Base-by-base conservation (phyloP, 2,888 invertebrate species). In the Lasioglossum oenotherae region DNA sequence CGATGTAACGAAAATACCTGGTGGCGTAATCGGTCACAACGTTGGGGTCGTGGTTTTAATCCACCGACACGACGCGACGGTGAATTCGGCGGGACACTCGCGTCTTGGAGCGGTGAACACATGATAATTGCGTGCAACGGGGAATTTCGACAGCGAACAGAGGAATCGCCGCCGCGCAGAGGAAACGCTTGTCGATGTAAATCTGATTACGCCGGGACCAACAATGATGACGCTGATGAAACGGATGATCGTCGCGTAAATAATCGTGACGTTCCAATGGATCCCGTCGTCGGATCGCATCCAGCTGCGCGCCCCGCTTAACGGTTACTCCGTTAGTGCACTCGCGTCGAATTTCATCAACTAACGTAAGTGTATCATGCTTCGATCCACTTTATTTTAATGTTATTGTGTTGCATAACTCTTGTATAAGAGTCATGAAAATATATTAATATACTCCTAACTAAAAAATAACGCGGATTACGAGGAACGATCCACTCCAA, bases 1-100 rank as follows among this genome's bases (percentile, higher is more conserved):
- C 27, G 27, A 31, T 41, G 35, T 81, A 77, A 84, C 67, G 82
- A 81, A 81, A 81, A 78, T 74, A 71, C 71, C 8, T 60, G 74
- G 31, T 46, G n/a, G 27, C 27, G 14, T 82, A 78, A 74, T 75
- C 49, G 16, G 41, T 27, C n/a, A 71, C 64, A 73, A 64, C 60
- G 69, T 53, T 19, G 60, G 31, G 46, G 31, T 44, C 46, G 19
- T 19, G 72, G 57, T 79, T 78, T 74, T 82, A 71, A 86, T 80
- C 78, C 8, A 57, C 8, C 67, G 19, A 6, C 49, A 2, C 49
- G 49, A 23, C 49, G 0, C 53, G 49, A 78, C 67, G 53, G 23
- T 23, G 38, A 81, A 85, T 85, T 73, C 16, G 35, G 57, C 57
- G n/a, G 57, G 38, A n/a, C 35, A n/a, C 6, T 19, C 67, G 23